A percentile compares a stretch with the other conserved stretches of the same genome.
Conservation (phyloP, 2,888 invertebrate species). For the Anthoptus insignis region DNA sequence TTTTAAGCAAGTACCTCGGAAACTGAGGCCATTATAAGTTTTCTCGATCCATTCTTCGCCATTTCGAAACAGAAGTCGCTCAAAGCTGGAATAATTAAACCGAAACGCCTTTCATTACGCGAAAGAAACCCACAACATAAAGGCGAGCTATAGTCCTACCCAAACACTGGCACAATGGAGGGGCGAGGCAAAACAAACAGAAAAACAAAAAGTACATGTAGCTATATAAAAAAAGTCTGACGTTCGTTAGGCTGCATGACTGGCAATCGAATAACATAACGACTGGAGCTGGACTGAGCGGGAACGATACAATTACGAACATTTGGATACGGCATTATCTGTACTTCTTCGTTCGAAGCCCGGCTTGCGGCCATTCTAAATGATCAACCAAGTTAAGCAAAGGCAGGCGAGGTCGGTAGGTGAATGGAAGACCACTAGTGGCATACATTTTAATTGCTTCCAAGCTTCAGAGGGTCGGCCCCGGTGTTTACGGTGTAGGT, state of each 20-base stretch:
- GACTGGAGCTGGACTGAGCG: constrained; percentile 42
- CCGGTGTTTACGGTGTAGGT: no score
- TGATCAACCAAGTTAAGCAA: neutral
- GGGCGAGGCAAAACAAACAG: constrained; percentile 72
- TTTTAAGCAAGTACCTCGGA: constrained; percentile 32
- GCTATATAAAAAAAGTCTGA: constrained; percentile 62
- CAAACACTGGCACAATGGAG: constrained; percentile 64
- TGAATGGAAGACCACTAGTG: no score
- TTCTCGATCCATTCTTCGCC: constrained; percentile 39
- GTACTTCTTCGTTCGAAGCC: no score
- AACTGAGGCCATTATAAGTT: constrained; percentile 40
- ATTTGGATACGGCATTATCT: constrained; percentile 59
- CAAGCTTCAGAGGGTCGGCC: no score
- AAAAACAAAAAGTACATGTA: constrained; percentile 53
- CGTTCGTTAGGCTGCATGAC: constrained; percentile 85
- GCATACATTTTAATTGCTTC: no score
- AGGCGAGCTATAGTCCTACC: constrained; percentile 71
- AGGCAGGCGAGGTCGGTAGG: no score
- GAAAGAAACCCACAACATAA: constrained; percentile 62
- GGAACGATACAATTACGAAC: constrained; percentile 41
- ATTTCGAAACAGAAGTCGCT: constrained; percentile 38
- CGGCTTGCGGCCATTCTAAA: no score
- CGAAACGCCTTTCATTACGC: constrained; percentile 49
- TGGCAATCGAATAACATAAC: constrained; percentile 75
- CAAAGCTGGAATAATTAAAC: constrained; percentile 48